A percentile compares a stretch with the other conserved stretches of the same genome.
Evolutionary conservation across 1,140 invertebrate genomes (phyloP).

Genomic region (Drosophila albomicans): DNA sequence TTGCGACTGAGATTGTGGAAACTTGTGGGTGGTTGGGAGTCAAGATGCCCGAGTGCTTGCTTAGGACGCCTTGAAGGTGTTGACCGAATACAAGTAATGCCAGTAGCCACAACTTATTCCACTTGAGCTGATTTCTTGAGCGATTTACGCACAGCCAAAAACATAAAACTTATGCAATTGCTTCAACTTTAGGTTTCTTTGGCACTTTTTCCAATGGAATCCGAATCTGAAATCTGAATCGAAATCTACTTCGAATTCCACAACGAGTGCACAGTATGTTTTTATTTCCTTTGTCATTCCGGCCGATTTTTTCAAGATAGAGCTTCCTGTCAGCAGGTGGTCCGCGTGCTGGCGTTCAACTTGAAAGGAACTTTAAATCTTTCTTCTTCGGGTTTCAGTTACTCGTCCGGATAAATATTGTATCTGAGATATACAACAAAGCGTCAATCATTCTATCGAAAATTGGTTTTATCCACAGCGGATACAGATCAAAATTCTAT

Average conservation of each 20-base stretch:
- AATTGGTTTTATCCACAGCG: conserved; percentile 57
- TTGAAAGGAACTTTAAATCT: conserved; percentile 71
- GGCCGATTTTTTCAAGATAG: conserved; percentile 13
- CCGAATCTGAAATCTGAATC: neutral
- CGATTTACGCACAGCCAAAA: conserved; percentile 81
- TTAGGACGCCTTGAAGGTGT: conserved; percentile 51
- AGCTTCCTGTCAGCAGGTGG: conserved; percentile 80
- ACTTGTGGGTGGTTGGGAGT: conserved; percentile 7
- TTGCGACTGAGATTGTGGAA: conserved; percentile 7
- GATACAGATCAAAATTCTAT: conserved; percentile 80
- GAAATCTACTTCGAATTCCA: neutral
- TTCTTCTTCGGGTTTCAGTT: conserved; percentile 19
- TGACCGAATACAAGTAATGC: conserved; percentile 65
- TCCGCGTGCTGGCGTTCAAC: conserved; percentile 27
- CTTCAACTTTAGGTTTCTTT: conserved; percentile 16
- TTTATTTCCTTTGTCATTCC: conserved; percentile 64
- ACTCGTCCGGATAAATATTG: conserved; percentile 42
- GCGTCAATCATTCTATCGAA: conserved; percentile 66
- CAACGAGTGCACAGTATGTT: neutral
- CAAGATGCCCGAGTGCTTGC: neutral
- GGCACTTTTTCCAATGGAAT: neutral
- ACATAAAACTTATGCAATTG: conserved; percentile 81
- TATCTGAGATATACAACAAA: conserved; percentile 56
- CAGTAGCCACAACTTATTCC: conserved; percentile 78
- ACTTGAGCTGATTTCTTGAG: conserved; percentile 80